These are phyloP conservation scores for Peromyscus maniculatus DNA, from an alignment of 2,113 vertebrate genomes.

Conservation along the genomic window DNA sequence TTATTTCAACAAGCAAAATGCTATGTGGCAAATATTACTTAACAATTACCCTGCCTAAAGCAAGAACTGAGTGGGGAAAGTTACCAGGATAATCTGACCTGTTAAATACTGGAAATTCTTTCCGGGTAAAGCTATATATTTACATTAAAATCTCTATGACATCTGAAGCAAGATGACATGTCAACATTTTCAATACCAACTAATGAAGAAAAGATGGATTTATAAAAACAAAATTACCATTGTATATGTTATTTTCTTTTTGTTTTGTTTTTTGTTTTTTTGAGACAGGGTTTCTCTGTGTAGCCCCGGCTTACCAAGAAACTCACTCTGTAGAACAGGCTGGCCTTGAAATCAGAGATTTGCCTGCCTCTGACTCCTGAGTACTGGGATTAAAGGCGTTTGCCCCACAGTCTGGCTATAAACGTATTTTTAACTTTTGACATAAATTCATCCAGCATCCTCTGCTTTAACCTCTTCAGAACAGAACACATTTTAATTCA, in stretches of 20 bases:
- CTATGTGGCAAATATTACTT: neutral
- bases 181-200: neutral
- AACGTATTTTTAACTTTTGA: neutral
- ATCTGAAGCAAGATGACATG: neutral
- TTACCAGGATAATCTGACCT: neutral
- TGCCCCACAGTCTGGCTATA: neutral
- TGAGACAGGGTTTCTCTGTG: neutral
- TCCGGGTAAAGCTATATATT: neutral
- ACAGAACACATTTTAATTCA: neutral
- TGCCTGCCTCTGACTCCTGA: neutral
- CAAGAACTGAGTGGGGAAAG: neutral
- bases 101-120: neutral
- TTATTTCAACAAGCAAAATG: slow-evolving; percentile 22
- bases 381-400: neutral
- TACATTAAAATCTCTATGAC: neutral
- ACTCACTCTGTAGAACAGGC: neutral
- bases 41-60: neutral
- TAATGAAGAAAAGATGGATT: neutral
- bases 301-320: neutral
- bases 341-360: neutral
- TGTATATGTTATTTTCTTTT: neutral
- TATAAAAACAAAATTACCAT: neutral
- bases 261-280: neutral
- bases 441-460: neutral
- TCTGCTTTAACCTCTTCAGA: neutral